Conservation (phyloP, 2,797 vertebrate genomes). For the Perodicticus potto region DNA sequence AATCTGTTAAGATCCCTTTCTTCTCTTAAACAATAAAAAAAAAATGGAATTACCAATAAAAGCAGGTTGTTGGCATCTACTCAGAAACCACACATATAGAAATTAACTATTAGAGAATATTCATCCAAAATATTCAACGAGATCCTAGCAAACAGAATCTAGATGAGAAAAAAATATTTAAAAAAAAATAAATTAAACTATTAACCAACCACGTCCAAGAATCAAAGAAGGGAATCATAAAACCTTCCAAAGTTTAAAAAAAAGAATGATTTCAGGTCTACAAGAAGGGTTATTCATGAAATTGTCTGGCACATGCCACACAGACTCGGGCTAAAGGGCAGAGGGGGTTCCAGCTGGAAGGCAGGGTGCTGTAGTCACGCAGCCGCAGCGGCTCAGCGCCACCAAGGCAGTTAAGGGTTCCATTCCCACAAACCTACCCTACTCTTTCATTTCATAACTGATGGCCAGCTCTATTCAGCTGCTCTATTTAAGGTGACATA, state of each 20-base stretch:
- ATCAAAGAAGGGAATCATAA: conserved; percentile 36
- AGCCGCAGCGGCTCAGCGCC: not conserved
- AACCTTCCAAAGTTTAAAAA: not conserved
- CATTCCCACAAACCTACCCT: not conserved
- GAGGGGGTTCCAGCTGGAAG: not conserved
- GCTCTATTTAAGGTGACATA: conserved; percentile 56
- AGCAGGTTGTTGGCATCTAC: conserved; percentile 4
- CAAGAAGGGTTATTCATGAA: not conserved
- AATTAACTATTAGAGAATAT: too few species aligned
- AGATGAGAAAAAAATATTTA: too few species aligned
- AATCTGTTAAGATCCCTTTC: conserved; percentile 34
- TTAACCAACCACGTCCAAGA: conserved; percentile 16
- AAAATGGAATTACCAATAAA: not conserved
- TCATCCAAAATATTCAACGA: too few species aligned
- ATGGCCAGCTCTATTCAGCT: conserved; percentile 53
- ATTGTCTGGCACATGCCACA: not conserved
- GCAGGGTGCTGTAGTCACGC: not conserved
- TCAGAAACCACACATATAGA: conserved; percentile 34
- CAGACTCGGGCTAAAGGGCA: conserved; percentile 56
- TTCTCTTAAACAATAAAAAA: conserved; percentile 42
- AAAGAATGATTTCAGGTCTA: conserved; percentile 9
- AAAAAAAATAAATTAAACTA: too few species aligned
- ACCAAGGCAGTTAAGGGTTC: not conserved
- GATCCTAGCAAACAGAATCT: too few species aligned
- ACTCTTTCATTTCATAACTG: conserved; percentile 23